Percentiles rank a stretch among this genome's conserved stretches.
phyloP scores from a whole-genome alignment of 2,113 vertebrate species.

The Merops nubicus region DNA sequence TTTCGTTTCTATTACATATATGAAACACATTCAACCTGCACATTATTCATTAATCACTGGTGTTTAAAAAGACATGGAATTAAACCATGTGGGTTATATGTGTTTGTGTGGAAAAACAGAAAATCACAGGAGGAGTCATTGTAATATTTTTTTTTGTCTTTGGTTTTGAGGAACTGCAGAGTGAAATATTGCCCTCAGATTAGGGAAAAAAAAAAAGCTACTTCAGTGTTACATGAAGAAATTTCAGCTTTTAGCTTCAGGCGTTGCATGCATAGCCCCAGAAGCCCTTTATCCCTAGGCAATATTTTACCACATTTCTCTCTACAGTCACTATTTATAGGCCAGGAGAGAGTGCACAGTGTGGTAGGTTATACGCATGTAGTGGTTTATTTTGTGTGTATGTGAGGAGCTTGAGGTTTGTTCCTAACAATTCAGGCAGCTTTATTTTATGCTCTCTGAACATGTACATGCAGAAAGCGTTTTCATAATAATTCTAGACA shows the following conservation, averaged over 20 bases:
- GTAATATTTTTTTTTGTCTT: not conserved
- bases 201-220: not conserved
- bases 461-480: not conserved
- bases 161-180: not conserved
- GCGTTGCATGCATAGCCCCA: not conserved
- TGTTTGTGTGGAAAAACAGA: not conserved
- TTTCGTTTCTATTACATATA: not conserved
- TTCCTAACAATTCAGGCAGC: not conserved
- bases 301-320: not conserved
- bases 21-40: conserved; percentile 8
- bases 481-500: not conserved
- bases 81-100: not conserved
- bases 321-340: not conserved
- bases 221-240: not conserved
- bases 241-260: not conserved
- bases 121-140: not conserved
- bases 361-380: not conserved
- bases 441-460: conserved; percentile 13
- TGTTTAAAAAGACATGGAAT: not conserved
- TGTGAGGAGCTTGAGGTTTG: not conserved
- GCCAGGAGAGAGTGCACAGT: not conserved
- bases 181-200: conserved; percentile 13
- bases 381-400: not conserved
- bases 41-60: not conserved
- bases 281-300: not conserved